Conservation (phyloP, 2,888 invertebrate species). For the Nysson spinosus region DNA sequence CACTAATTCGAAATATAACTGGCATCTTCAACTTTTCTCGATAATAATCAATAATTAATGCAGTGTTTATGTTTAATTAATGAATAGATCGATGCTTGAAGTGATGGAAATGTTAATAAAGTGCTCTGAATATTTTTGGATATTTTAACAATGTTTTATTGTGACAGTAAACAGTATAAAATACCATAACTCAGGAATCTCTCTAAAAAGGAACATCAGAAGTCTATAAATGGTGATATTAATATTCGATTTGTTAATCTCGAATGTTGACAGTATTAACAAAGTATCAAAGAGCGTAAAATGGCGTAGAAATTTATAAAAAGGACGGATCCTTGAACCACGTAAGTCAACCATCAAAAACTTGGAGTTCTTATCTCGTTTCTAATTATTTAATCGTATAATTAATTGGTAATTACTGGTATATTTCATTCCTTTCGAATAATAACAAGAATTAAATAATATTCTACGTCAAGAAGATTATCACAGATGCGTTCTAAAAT, state of each 20-base stretch:
- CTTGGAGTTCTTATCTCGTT: too few relatives aligned
- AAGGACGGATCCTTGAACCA: conserved; percentile 38
- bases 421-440: not conserved
- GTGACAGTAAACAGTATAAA: conserved; percentile 37
- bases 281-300: not conserved
- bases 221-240: not conserved
- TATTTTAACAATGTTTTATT: conserved; percentile 47
- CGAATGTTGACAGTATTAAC: not conserved
- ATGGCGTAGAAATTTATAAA: conserved; percentile 6
- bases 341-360: too few relatives aligned
- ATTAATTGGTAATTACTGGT: too few relatives aligned
- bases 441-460: conserved; percentile 21
- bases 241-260: not conserved
- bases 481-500: conserved; percentile 57
- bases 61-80: too few relatives aligned
- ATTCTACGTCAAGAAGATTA: conserved; percentile 46
- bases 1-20: too few relatives aligned
- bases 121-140: not conserved
- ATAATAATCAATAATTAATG: too few relatives aligned
- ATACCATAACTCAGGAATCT: conserved; percentile 30
- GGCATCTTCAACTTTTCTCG: too few relatives aligned
- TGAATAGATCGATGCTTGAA: too few relatives aligned
- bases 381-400: too few relatives aligned
- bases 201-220: conserved; percentile 23
- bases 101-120: too few relatives aligned